Evolutionary conservation across 2,888 invertebrate species (phyloP).

Genomic region (Leptothorax acervorum): DNA sequence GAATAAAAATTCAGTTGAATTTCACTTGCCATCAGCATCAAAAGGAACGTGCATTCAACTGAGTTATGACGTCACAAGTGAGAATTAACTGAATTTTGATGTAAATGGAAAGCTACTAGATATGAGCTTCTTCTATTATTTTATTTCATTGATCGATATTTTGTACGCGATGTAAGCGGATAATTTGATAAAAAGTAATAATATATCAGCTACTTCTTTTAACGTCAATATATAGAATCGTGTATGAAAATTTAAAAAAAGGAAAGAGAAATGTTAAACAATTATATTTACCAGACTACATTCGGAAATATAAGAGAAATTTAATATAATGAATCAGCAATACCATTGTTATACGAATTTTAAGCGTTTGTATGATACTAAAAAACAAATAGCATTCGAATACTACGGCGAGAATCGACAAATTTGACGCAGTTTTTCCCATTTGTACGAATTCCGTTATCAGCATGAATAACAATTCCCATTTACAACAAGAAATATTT

Average conservation of each 20-base stretch:
- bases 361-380: slow-evolving; percentile 29
- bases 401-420: slow-evolving; percentile 10
- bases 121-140: too few species aligned
- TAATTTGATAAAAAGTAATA: too few species aligned
- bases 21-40: too few species aligned
- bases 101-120: too few species aligned
- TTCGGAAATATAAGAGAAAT: slow-evolving; percentile 16
- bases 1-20: too few species aligned
- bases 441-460: slow-evolving; percentile 40
- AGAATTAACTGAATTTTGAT: too few species aligned
- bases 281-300: slow-evolving; percentile 12
- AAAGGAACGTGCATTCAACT: too few species aligned
- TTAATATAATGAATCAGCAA: slow-evolving; percentile 31
- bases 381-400: slow-evolving; percentile 12
- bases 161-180: too few species aligned
- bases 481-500: slow-evolving; percentile 48
- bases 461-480: slow-evolving; percentile 46
- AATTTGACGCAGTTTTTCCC: slow-evolving; percentile 42
- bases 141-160: too few species aligned
- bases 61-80: too few species aligned
- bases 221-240: neutral
- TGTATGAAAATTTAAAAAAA: neutral
- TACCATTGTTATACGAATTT: slow-evolving; percentile 34
- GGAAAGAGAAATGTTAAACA: neutral
- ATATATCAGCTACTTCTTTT: too few species aligned